phyloP scores from a whole-genome alignment of 2,113 vertebrate genomes.

The Pteropus alecto region DNA sequence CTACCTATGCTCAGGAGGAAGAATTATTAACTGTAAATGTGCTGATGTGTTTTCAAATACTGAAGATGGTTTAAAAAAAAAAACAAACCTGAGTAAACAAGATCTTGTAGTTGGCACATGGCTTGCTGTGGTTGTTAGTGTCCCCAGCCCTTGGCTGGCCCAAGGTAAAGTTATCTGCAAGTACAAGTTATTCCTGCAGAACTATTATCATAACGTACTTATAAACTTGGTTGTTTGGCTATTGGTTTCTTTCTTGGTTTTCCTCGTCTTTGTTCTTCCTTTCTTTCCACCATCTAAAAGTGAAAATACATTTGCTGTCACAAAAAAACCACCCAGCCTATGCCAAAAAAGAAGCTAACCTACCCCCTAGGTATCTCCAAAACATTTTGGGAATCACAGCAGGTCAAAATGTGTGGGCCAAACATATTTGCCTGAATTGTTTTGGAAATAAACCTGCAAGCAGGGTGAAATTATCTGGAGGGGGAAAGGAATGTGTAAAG shows the following conservation, averaged over 20 bases:
- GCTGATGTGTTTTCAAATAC: neutral
- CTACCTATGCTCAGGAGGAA: neutral
- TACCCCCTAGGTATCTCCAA: neutral
- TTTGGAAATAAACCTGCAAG: slow-evolving; percentile 54
- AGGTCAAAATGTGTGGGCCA: neutral
- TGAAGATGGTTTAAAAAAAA: neutral
- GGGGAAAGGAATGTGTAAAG: neutral
- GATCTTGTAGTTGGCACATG: neutral
- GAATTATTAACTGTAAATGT: neutral
- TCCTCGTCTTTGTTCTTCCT: neutral
- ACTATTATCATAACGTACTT: neutral
- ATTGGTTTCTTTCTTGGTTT: neutral
- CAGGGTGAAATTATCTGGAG: neutral
- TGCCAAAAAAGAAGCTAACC: neutral
- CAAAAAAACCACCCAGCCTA: neutral
- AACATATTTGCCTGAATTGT: neutral
- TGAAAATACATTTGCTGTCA: neutral
- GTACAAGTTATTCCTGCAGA: neutral
- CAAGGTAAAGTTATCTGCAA: neutral
- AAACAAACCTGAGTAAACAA: neutral
- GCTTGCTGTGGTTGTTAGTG: neutral
- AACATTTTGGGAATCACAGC: neutral
- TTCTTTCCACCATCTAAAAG: neutral
- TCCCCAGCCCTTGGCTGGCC: neutral
- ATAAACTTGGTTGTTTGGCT: neutral